Evolutionary conservation across 2,797 vertebrate genomes (phyloP), one percentile per base, ranked within the genome.

Genomic region (Chaetodon trifasciatus): DNA sequence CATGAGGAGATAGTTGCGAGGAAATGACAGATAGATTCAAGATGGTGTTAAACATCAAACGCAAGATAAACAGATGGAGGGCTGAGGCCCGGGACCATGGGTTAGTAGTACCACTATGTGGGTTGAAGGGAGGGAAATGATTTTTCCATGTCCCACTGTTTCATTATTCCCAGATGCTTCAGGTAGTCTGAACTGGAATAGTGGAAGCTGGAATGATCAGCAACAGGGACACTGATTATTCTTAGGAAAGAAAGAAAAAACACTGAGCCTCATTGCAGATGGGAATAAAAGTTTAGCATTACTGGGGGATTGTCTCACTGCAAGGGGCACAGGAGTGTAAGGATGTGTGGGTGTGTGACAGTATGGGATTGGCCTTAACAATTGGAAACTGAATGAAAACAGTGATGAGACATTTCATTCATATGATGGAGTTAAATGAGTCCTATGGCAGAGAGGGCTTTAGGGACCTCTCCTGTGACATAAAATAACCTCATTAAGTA

Each of bases 91-190:
- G 19, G 80, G 84, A 88, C 87, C 82, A 87, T 50, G 77, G 85
- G 86, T 87, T 84, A 81, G 91, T 77, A 57, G 81, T 71, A 84
- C 69, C 74, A 84, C 85, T 80, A 61, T 82, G 84, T 80, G 89
- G 78, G 87, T 53, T 84, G 82, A 79, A 74, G 70, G 79, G 64
- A 83, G 84, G 90, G 81, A 93, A 95, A 94, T 93, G 57, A 86
- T 91, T 94, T 94, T 94, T 94, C 93, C 89, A 85, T 90, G 87
- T 93, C 89, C 82, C 81, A 83, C 69, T 81, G 78, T 90, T 93
- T 92, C 86, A 94, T 92, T 89, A 90, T 93, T 95, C 93, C 94
- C 93, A 95, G 91, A 93, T 90, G 90, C 87, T 92, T 24, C 90
- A 93, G 91, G 92, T 95, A 95, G 94, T 92, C 88, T 79, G 86